Percentiles rank a stretch among this genome's conserved stretches.
Conservation (phyloP, 1,140 invertebrate species). For the Sesamia nonagrioides region DNA sequence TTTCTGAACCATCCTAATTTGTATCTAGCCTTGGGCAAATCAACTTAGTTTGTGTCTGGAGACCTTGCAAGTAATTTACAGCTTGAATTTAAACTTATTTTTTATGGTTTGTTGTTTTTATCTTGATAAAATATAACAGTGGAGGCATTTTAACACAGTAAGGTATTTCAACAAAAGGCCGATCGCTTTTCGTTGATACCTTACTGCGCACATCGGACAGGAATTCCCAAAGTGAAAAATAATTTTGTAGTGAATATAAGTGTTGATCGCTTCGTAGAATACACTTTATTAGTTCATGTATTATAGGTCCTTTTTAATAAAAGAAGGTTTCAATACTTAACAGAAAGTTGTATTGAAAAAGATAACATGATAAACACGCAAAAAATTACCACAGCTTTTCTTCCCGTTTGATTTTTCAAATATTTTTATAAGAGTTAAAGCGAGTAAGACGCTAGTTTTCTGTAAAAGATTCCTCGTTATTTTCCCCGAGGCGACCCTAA, state of each 20-base stretch:
- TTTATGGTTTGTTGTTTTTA: background rate
- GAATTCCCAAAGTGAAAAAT: no score
- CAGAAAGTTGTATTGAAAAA: no score
- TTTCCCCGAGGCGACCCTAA: background rate
- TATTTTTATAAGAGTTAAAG: background rate
- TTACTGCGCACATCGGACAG: no score
- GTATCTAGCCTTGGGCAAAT: background rate
- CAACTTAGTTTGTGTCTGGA: background rate
- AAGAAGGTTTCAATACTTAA: no score
- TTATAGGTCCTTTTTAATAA: no score
- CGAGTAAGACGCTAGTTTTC: background rate
- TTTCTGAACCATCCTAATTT: conserved; percentile 12
- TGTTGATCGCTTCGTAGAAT: no score
- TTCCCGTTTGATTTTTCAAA: background rate
- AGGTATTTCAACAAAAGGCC: no score
- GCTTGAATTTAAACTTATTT: background rate
- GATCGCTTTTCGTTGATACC: no score
- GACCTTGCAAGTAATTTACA: conserved; percentile 1
- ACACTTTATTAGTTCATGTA: no score
- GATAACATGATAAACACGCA: background rate
- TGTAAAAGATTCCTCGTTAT: background rate
- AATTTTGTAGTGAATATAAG: no score
- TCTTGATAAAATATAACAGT: background rate
- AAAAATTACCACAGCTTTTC: background rate
- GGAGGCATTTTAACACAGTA: no score